These are phyloP conservation scores for Callipepla squamata DNA, from an alignment of 2,113 vertebrate genomes.

Conservation along the genomic window DNA sequence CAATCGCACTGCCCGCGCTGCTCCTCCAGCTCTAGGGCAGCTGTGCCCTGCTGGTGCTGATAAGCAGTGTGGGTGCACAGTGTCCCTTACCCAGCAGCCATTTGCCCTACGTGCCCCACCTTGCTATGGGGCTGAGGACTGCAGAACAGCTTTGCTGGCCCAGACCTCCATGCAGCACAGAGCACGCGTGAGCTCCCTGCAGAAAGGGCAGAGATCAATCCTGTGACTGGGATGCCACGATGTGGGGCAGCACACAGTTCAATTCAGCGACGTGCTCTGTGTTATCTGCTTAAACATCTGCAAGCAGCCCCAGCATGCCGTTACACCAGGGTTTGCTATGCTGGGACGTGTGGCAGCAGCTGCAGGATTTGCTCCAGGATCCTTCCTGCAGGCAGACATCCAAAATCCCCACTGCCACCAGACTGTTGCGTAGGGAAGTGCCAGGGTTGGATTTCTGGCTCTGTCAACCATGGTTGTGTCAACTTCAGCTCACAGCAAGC, in stretches of 20 bases:
- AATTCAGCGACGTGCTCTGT: rapidly evolving
- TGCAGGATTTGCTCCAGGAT: not conserved
- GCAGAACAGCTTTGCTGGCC: not conserved
- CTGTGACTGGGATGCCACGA: rapidly evolving
- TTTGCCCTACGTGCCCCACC: not conserved
- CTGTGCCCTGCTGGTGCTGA: not conserved
- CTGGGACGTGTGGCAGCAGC: rapidly evolving
- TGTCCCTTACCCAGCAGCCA: not conserved
- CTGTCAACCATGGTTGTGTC: rapidly evolving
- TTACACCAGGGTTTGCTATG: not conserved
- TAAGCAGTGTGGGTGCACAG: not conserved
- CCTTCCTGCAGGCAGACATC: rapidly evolving
- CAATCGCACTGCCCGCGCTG: not conserved
- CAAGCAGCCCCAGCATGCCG: rapidly evolving
- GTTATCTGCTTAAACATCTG: slow-evolving; percentile 1
- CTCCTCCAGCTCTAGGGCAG: not conserved
- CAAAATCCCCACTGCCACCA: not conserved
- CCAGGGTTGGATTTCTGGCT: not conserved
- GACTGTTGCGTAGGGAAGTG: not conserved
- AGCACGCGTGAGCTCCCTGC: not conserved
- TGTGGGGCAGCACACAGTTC: not conserved
- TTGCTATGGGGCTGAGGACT: not conserved
- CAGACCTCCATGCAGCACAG: rapidly evolving
- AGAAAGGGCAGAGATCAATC: not conserved
- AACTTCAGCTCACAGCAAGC: not conserved